Base-by-base conservation (phyloP, 2,113 vertebrate species). In the Equus quagga region DNA sequence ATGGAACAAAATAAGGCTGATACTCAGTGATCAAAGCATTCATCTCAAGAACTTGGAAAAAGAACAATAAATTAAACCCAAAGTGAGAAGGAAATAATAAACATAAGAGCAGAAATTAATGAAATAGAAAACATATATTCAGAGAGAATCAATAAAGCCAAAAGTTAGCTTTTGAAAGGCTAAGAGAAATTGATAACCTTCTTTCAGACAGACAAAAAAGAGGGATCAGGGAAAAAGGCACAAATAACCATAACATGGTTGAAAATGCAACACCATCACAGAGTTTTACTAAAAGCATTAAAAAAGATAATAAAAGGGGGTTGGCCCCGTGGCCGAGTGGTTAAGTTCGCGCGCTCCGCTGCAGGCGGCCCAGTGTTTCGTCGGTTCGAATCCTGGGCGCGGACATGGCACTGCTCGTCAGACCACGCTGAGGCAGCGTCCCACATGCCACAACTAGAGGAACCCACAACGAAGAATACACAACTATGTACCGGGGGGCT, bases 31-130 rank as follows among this genome's bases (percentile, higher is more conserved):
- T 82, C 26, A 67, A 87, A 87, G 21, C 88, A 87, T 31, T 67
- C 44, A 70, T 54, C 41, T 82, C 10, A 94, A 76, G 19, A 94
- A 91, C 8, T 46, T 92, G 41, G 69, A 69, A 88, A 70, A 90
- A 88, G 36, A 85, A 49, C 14, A 82, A 49, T 31, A 96, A 93
- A 79, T 72, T 79, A 93, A 93, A 88, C 21, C 24, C 64, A 54
- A 76, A 60, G 23, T 64, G 86, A 64, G 19, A 18, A 91, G 72
- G 28, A 80, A 81, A 91, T 65, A 51, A 54, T 67, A n/a, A n/a
- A 46, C 36, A 65, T 49, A 76, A 94, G 18, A 88, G 44, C 11
- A 81, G 21, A 92, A 96, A 76, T 51, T n/a, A 87, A 83, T 62
- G 69, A 94, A 70, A 23, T 31, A 87, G 41, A 60, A 79, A 79